Evolutionary conservation across 2,797 vertebrate genomes (phyloP).

Genomic region (Phoebastria nigripes): DNA sequence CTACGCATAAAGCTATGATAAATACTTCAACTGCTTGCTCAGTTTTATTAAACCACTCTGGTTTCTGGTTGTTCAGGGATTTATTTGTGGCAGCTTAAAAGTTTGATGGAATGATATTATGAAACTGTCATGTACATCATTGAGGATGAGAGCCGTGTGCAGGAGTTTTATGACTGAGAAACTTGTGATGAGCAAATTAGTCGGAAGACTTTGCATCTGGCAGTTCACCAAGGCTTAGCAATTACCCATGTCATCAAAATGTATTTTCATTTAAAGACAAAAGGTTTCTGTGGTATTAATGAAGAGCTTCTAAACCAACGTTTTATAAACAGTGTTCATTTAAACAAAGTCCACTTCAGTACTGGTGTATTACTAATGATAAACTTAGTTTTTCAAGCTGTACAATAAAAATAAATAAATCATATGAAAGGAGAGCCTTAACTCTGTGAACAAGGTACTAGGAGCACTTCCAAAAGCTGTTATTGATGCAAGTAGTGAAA

Average conservation of each 20-base stretch:
- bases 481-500: neutral
- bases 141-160: neutral
- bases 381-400: neutral
- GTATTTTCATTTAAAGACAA: slow-evolving; percentile 4
- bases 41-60: neutral
- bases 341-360: neutral
- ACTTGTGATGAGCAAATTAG: neutral
- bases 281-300: neutral
- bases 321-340: neutral
- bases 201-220: neutral
- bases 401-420: neutral
- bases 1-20: neutral
- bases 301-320: neutral
- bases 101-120: neutral
- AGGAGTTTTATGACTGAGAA: slow-evolving; percentile 1
- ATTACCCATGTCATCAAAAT: neutral
- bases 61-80: neutral
- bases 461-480: neutral
- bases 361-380: neutral
- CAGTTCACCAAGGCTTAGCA: neutral
- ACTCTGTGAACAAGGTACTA: neutral
- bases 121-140: neutral
- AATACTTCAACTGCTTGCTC: neutral
- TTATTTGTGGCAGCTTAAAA: neutral
- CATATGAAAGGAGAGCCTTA: rapidly evolving